A percentile compares a stretch with the other conserved stretches of the same genome.
These are phyloP conservation scores for Laticauda colubrina DNA, from an alignment of 2,113 vertebrate genomes.

Conservation along the genomic window DNA sequence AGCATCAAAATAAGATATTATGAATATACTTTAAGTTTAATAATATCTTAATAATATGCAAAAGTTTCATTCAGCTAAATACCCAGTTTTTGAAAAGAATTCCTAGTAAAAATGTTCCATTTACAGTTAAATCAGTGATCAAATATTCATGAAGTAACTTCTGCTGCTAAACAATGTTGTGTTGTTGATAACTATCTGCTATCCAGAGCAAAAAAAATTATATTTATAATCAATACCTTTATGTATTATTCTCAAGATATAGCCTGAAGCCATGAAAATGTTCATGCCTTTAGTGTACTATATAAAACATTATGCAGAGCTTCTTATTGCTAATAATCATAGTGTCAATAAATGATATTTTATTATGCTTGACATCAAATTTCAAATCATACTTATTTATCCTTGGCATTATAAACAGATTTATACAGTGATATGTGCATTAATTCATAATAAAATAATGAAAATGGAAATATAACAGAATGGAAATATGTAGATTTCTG, in stretches of 20 bases:
- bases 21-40: conserved; percentile 73
- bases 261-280: conserved; percentile 10
- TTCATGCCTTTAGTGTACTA: background rate
- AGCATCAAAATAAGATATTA: conserved; percentile 77
- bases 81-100: conserved; percentile 12
- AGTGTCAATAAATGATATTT: conserved; percentile 37
- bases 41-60: conserved; percentile 76
- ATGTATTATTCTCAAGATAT: background rate
- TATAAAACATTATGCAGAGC: background rate
- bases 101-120: conserved; percentile 18
- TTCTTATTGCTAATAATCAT: conserved; percentile 15
- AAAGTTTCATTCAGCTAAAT: conserved; percentile 61
- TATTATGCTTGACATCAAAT: conserved; percentile 43
- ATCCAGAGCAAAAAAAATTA: background rate
- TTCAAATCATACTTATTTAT: conserved; percentile 8
- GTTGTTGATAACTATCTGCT: conserved; percentile 10
- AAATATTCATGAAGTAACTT: conserved; percentile 25
- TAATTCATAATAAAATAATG: background rate
- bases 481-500: conserved; percentile 8
- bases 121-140: conserved; percentile 26
- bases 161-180: background rate
- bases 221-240: background rate
- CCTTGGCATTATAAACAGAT: no score
- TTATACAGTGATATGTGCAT: background rate
- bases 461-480: background rate